Conservation (phyloP, 2,113 vertebrate genomes). For the Hippocampus barbouri region DNA sequence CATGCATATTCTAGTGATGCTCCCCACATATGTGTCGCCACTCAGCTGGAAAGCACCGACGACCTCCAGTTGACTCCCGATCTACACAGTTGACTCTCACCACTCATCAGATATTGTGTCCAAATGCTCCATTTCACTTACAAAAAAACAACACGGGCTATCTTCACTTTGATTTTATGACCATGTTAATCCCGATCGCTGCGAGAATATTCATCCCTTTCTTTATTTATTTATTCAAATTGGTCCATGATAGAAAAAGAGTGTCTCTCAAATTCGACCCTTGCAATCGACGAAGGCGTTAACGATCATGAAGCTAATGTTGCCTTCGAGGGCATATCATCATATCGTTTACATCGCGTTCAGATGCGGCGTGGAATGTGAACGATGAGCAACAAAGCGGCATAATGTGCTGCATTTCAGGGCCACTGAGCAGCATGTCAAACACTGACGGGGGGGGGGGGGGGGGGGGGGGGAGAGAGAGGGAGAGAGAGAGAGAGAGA, state of each 20-base stretch:
- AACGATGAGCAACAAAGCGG: slow-evolving; percentile 63
- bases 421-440: slow-evolving; percentile 72
- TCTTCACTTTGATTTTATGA: neutral
- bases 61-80: slow-evolving; percentile 57
- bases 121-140: slow-evolving; percentile 16
- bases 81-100: slow-evolving; percentile 14
- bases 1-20: slow-evolving; percentile 61
- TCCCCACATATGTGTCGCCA: slow-evolving; percentile 46
- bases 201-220: neutral
- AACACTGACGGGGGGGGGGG: slow-evolving; percentile 45
- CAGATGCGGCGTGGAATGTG: slow-evolving; percentile 55
- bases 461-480: no score
- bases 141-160: neutral
- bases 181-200: slow-evolving; percentile 1
- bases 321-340: slow-evolving; percentile 61
- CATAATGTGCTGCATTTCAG: slow-evolving; percentile 66
- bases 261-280: slow-evolving; percentile 47
- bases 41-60: slow-evolving; percentile 51
- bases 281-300: slow-evolving; percentile 40
- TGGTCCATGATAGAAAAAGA: slow-evolving; percentile 8
- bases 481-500: neutral
- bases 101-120: slow-evolving; percentile 20
- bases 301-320: slow-evolving; percentile 56
- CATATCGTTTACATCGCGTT: slow-evolving; percentile 75
- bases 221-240: neutral